These are phyloP conservation scores for Eudemis profundana DNA, from an alignment of 2,888 invertebrate genomes.

Conservation along the genomic window DNA sequence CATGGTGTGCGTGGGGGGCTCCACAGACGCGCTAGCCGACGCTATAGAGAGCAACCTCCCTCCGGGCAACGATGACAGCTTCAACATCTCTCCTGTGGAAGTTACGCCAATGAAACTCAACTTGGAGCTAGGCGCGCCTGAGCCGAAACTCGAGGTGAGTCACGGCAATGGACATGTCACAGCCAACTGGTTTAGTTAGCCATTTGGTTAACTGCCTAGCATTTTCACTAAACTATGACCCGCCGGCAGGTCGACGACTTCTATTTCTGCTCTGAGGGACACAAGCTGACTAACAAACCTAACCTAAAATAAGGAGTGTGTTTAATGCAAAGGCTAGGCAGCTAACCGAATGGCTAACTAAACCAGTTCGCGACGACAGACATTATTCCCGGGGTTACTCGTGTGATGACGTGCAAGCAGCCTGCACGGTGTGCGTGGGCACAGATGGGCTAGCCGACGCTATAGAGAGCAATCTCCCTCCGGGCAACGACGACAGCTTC, in stretches of 20 bases:
- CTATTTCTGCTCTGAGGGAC: no score
- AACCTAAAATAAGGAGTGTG: no score
- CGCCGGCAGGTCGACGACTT: no score
- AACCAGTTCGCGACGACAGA: no score
- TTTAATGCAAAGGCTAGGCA: no score
- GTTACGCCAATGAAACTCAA: slow-evolving; percentile 68
- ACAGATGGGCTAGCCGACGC: slow-evolving; percentile 62
- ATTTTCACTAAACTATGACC: no score
- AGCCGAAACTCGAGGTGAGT: slow-evolving; percentile 68
- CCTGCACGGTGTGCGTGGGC: slow-evolving; percentile 67
- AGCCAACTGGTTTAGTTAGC: no score
- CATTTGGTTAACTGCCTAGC: no score
- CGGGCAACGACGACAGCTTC: slow-evolving; percentile 74
- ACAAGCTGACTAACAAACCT: no score
- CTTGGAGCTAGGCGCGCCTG: slow-evolving; percentile 68
- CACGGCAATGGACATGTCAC: not conserved
- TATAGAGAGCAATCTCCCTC: slow-evolving; percentile 67
- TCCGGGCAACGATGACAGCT: slow-evolving; percentile 71
- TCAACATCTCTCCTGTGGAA: slow-evolving; percentile 73
- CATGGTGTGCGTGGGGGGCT: slow-evolving; percentile 65
- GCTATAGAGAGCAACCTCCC: slow-evolving; percentile 69
- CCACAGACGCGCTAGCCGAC: slow-evolving; percentile 60
- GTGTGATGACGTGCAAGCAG: slow-evolving; percentile 62
- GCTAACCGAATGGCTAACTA: no score
- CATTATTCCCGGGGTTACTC: no score